Base-by-base conservation (phyloP, 2,888 invertebrate genomes). In the Metellina segmentata region DNA sequence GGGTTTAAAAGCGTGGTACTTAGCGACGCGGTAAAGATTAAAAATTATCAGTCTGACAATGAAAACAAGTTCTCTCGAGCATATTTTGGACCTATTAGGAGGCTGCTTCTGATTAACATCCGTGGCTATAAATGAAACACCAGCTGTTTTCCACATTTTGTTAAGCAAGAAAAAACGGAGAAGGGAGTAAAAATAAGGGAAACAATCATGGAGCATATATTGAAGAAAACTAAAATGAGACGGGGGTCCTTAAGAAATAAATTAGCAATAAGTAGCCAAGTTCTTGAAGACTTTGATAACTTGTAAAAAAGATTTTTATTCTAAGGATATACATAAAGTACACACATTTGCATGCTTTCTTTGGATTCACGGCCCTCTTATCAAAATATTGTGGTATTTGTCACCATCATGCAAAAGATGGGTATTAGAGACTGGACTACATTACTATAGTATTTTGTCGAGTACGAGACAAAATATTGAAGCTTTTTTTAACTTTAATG, bases 101-200 rank as follows among this genome's bases (percentile, higher is more conserved):
- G 52, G 52, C 7, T 6, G 51, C 51, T 61, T 53, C 61, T 61
- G 79, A 61, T 6, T 11, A 61, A 8, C 34, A 11, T 79, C 34
- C 13, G 79, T 13, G 79, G 20, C 79, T 79, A 79, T 79, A 79
- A 61, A 79, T 61, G 79, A 20, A 20, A 20, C 11, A 34, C 13
- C 79, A 79, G 61, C 53, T 79, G 61, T 79, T 79, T 79, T 5
- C n/a, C 53, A 52, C 16, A 34, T 51, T 61, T 79, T 20, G 53
- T 34, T 79, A 11, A 1, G 53, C 20, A 11, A 61, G 16, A 61
- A 16, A 61, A 9, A 16, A 61, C 5, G 16, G 16, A 5, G 61
- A 61, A 61, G 4, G 61, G 16, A 61, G 61, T 16, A 16, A 61
- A 61, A 16, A 16, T 11, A 11, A 61, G 61, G 61, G 9, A 61